Evolutionary conservation across 1,140 invertebrate genomes (phyloP), one percentile per base, ranked within the genome.

Genomic region (Cotesia vestalis): DNA sequence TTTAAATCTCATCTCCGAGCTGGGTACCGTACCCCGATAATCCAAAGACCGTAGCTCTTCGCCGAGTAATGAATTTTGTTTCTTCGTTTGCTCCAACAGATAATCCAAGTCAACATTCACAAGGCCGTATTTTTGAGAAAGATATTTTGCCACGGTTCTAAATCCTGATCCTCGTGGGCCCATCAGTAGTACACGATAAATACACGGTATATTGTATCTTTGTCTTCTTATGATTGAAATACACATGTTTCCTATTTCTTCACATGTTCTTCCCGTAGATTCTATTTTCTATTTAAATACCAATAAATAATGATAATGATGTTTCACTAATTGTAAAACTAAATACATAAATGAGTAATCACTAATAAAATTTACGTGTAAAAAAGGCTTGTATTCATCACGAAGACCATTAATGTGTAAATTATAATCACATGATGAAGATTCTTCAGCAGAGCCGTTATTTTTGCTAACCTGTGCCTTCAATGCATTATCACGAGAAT

Each of bases 31-130:
- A 40, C 87, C 87, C 71, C 77, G 76, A 46, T 82, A 73, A 34
- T 85, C 79, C 68, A 84, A 85, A 17, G 79, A 77, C 53, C 87
- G 80, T 3, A 91, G 68, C 46, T 82, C 79, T 38, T 88, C 75
- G 0, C 88, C 89, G 2, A 90, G 73, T 14, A 89, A 79, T 8
- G 84, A 86, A 1, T 88, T 80, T 52, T 84, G 86, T 2, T 80
- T 77, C 67, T 81, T 84, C 0, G 84, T 85, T 76, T 90, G 87
- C 17, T 85, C 83, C 35, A 88, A 79, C 2, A 91, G 71, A 46
- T 87, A 80, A 40, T 88, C 80, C 73, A 90, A 91, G 77, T 91
- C 81, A 59, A 91, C 89, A 63, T 84, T 77, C 36, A 81, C 77
- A 11, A 87, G 52, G 69, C 80, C 79, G 64, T 82, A 84, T 66